Evolutionary conservation across 2,888 invertebrate species (phyloP).

Genomic region (Sicus ferrugineus): DNA sequence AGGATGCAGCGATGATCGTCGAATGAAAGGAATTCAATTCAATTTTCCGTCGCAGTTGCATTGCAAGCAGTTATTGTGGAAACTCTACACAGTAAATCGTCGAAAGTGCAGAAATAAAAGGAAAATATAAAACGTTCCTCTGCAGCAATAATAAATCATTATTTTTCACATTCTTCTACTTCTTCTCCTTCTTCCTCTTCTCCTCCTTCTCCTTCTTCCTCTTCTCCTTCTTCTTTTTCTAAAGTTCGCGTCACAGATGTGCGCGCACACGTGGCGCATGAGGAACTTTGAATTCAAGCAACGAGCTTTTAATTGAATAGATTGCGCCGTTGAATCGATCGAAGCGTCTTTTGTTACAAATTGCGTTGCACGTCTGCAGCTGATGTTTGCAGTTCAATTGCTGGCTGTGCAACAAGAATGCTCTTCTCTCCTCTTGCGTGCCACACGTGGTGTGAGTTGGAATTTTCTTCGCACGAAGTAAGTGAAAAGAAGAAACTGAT

Average conservation of each 20-base stretch:
- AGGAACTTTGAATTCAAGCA: background rate
- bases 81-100: background rate
- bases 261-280: background rate
- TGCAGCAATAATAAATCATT: background rate
- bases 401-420: too few relatives aligned
- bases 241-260: background rate
- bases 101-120: background rate
- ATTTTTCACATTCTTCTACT: background rate
- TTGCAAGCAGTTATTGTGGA: background rate
- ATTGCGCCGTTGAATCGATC: too few relatives aligned
- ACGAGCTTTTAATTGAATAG: background rate
- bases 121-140: background rate
- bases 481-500: too few relatives aligned
- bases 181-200: background rate
- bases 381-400: too few relatives aligned
- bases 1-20: background rate
- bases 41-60: background rate
- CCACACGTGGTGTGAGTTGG: too few relatives aligned
- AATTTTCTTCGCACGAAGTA: too few relatives aligned
- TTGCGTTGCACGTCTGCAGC: too few relatives aligned
- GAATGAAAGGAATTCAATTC: background rate
- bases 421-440: too few relatives aligned
- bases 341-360: too few relatives aligned
- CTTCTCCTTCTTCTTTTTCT: background rate
- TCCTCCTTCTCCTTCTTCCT: background rate